These are phyloP conservation scores for Drosophila ananassae DNA, from an alignment of 1,140 invertebrate genomes.

Conservation along the genomic window DNA sequence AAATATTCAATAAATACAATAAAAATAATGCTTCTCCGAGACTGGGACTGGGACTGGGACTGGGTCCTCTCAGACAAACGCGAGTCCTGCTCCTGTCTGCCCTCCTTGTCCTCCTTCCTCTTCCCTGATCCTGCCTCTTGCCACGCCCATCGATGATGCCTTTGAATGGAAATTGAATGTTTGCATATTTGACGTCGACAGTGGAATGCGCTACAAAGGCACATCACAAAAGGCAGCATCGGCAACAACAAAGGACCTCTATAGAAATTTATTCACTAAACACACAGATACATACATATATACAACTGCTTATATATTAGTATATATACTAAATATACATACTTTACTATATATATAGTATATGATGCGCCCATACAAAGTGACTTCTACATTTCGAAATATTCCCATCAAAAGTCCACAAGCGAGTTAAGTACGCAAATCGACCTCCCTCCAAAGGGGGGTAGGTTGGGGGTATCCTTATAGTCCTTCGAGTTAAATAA, in stretches of 20 bases:
- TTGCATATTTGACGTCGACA: slow-evolving; percentile 72
- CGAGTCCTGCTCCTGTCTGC: no score
- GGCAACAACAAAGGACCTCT: slow-evolving; percentile 24
- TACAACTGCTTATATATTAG: neutral
- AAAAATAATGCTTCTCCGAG: slow-evolving; percentile 52
- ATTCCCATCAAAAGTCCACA: slow-evolving; percentile 36
- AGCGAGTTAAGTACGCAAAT: slow-evolving; percentile 10
- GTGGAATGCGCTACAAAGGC: slow-evolving; percentile 67
- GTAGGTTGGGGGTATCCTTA: neutral
- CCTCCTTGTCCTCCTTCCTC: no score
- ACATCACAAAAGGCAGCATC: slow-evolving; percentile 10
- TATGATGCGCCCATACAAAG: neutral
- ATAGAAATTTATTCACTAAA: slow-evolving; percentile 7
- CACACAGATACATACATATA: slow-evolving; percentile 7
- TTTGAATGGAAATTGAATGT: slow-evolving; percentile 69
- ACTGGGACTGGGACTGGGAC: neutral
- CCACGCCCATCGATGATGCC: slow-evolving; percentile 4
- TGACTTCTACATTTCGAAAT: slow-evolving; percentile 42
- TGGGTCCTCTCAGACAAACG: slow-evolving; percentile 6
- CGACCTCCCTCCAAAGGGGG: neutral
- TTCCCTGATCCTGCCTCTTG: no score
- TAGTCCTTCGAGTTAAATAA: slow-evolving; percentile 2
- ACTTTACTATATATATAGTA: neutral
- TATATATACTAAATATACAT: slow-evolving; percentile 5
- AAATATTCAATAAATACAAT: slow-evolving; percentile 81